phyloP scores from a whole-genome alignment of 2,113 vertebrate genomes.

The Hyaena hyaena region DNA sequence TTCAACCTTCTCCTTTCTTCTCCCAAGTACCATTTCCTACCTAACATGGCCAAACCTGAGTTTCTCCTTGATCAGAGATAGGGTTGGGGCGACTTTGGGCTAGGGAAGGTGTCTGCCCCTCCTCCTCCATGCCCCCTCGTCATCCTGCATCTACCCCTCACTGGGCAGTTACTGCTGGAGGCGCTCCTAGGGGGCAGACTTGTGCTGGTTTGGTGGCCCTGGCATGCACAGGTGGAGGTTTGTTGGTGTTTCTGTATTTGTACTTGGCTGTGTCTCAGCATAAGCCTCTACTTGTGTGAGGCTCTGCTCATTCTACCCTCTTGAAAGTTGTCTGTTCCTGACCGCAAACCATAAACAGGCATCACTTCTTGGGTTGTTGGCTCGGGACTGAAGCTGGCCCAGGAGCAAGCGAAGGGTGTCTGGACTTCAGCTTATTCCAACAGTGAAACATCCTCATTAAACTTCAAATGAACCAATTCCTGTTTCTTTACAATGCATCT shows the following conservation, averaged over 20 bases:
- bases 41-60: neutral
- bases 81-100: neutral
- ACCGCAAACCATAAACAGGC: neutral
- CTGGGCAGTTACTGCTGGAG: neutral
- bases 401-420: neutral
- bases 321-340: neutral
- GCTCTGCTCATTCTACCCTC: neutral
- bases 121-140: too few relatives aligned
- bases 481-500: slow-evolving; percentile 36
- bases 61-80: neutral
- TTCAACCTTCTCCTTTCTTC: neutral
- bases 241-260: neutral
- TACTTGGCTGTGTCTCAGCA: neutral
- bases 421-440: slow-evolving; percentile 19
- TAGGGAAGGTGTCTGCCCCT: neutral
- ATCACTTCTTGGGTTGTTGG: neutral
- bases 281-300: neutral
- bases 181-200: neutral
- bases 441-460: slow-evolving; percentile 16
- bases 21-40: neutral
- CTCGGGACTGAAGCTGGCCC: neutral
- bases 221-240: accelerated
- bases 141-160: neutral
- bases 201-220: neutral
- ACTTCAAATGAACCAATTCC: slow-evolving; percentile 37